Evolutionary conservation across 2,797 vertebrate species (phyloP).

Genomic region (Bradypodion pumilum): DNA sequence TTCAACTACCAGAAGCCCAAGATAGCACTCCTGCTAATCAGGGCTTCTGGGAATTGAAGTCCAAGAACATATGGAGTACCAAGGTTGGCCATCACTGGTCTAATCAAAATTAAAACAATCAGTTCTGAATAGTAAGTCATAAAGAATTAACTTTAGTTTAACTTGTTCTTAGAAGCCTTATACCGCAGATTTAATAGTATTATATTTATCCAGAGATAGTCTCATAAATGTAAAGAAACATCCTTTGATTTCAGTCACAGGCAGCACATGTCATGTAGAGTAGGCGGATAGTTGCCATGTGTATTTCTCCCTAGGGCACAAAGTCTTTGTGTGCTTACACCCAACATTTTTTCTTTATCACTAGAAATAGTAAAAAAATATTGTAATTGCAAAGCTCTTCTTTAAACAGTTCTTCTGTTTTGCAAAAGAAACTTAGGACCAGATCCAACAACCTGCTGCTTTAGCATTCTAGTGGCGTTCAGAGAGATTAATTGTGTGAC

Average conservation of each 20-base stretch:
- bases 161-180: slow-evolving; percentile 15
- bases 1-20: too few relatives aligned
- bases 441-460: slow-evolving; percentile 5
- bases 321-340: not conserved
- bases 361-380: slow-evolving; percentile 22
- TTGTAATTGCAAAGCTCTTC: slow-evolving; percentile 30
- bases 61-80: too few relatives aligned
- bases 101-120: slow-evolving; percentile 37
- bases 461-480: slow-evolving; percentile 25
- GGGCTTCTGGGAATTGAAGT: too few relatives aligned
- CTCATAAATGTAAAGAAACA: slow-evolving; percentile 24
- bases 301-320: slow-evolving; percentile 19
- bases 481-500: slow-evolving; percentile 39
- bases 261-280: not conserved
- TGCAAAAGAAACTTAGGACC: slow-evolving; percentile 3
- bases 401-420: not conserved
- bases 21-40: too few relatives aligned
- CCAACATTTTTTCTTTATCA: slow-evolving; percentile 17
- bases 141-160: slow-evolving; percentile 7
- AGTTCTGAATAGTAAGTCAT: slow-evolving; percentile 26
- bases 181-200: slow-evolving; percentile 15
- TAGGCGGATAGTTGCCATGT: not conserved
- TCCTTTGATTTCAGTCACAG: not conserved
- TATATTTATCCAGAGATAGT: not conserved
- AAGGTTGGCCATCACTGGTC: too few relatives aligned